Evolutionary conservation across 2,888 invertebrate genomes (phyloP).

Genomic region (Schrankia costaestrigalis): DNA sequence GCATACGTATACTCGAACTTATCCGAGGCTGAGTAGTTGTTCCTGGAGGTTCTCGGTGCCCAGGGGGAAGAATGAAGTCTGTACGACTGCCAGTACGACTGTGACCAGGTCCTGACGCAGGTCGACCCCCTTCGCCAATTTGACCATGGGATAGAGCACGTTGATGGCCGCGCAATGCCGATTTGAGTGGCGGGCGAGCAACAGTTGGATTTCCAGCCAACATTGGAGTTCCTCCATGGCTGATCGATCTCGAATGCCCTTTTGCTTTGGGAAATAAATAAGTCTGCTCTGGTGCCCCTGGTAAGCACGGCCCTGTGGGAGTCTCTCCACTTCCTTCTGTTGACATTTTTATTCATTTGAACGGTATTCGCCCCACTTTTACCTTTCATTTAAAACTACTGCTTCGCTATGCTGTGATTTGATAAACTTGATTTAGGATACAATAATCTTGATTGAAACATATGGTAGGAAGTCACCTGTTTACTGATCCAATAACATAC

Average conservation of each 20-base stretch:
- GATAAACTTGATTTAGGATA: slow-evolving; percentile 33
- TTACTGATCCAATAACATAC: slow-evolving; percentile 56
- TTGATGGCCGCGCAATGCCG: slow-evolving; percentile 87
- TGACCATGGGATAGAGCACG: slow-evolving; percentile 93
- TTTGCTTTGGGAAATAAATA: slow-evolving; percentile 77
- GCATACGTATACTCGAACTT: slow-evolving; percentile 68
- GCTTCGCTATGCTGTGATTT: slow-evolving; percentile 43
- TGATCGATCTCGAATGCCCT: slow-evolving; percentile 90
- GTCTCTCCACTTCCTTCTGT: slow-evolving; percentile 83
- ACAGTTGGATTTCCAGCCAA: slow-evolving; percentile 64
- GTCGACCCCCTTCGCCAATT: slow-evolving; percentile 83
- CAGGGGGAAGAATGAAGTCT: slow-evolving; percentile 93
- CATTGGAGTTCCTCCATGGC: slow-evolving; percentile 87
- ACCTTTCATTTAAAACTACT: slow-evolving; percentile 72
- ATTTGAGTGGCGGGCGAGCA: slow-evolving; percentile 87
- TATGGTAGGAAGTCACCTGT: slow-evolving; percentile 74
- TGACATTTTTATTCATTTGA: slow-evolving; percentile 85
- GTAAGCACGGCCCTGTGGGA: slow-evolving; percentile 72
- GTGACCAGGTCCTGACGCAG: slow-evolving; percentile 82
- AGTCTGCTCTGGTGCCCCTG: slow-evolving; percentile 76
- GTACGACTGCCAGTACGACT: slow-evolving; percentile 92
- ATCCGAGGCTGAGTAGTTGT: slow-evolving; percentile 69
- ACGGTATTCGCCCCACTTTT: slow-evolving; percentile 56
- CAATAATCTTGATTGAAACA: slow-evolving; percentile 59
- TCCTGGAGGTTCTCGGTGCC: slow-evolving; percentile 85